A percentile compares a stretch with the other conserved stretches of the same genome.
Conservation (phyloP, 2,113 vertebrate genomes). For the Pungitius pungitius region DNA sequence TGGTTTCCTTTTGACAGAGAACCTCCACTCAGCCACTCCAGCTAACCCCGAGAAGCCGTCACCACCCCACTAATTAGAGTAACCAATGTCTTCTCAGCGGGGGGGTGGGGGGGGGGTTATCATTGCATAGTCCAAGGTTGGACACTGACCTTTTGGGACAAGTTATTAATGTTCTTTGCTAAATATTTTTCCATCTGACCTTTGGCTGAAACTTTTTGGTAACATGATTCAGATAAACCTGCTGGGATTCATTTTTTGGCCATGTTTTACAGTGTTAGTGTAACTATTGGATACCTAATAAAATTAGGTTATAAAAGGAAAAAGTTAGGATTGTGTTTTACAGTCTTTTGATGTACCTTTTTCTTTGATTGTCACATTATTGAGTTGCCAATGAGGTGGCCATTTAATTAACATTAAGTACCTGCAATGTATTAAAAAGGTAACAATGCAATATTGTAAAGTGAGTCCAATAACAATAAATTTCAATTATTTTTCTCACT, state of each 20-base stretch:
- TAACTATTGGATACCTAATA: background rate
- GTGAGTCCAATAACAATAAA: background rate
- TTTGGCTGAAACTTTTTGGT: constrained; percentile 16
- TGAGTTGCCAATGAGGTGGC: too few relatives aligned
- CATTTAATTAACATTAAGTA: background rate
- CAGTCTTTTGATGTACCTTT: background rate
- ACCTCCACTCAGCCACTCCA: constrained; percentile 85
- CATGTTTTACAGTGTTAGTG: background rate
- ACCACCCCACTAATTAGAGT: constrained; percentile 74
- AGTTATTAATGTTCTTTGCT: constrained; percentile 8
- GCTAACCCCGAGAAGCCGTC: constrained; percentile 61
- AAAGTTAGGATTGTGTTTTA: background rate
- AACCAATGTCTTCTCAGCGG: constrained; percentile 62
- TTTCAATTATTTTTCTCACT: background rate
- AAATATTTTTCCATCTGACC: background rate
- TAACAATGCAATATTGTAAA: background rate
- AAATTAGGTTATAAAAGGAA: background rate
- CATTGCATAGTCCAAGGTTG: constrained; percentile 46
- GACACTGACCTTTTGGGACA: constrained; percentile 53
- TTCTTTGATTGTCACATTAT: background rate
- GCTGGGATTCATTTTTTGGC: background rate
- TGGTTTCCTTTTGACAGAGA: constrained; percentile 87
- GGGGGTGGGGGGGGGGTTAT: constrained; percentile 39
- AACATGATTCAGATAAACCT: background rate
- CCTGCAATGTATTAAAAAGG: background rate